phyloP scores from a whole-genome alignment of 1,140 invertebrate species.

The Alviniconcha marisindica region DNA sequence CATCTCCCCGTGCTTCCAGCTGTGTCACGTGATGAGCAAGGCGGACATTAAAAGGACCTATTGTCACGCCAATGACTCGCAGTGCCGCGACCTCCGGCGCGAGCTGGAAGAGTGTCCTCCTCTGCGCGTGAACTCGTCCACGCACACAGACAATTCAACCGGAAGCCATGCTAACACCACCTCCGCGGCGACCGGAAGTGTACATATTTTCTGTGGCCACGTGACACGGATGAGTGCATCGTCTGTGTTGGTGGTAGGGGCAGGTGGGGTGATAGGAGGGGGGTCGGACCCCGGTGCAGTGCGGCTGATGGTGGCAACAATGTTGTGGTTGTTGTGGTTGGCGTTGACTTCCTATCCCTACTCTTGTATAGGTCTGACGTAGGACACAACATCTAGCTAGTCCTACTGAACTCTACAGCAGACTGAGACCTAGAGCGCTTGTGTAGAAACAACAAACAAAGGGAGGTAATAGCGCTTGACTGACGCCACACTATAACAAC shows the following conservation, averaged over 20 bases:
- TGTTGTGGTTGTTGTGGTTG: slow-evolving; percentile 12
- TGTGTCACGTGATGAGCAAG: slow-evolving; percentile 21
- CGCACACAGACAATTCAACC: not conserved
- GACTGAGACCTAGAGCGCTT: no score
- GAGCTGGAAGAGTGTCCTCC: not conserved
- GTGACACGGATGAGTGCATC: not conserved
- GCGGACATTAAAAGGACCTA: not conserved
- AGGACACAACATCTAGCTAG: no score
- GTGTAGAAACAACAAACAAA: no score
- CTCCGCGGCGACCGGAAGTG: slow-evolving; percentile 15
- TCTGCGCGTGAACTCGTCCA: not conserved
- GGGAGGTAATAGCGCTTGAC: no score
- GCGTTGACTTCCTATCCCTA: slow-evolving; percentile 11
- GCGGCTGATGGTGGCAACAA: not conserved
- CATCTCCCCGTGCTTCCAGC: slow-evolving; percentile 14
- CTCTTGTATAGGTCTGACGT: slow-evolving; percentile 33
- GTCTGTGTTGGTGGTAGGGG: not conserved
- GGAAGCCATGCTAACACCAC: slow-evolving; percentile 29
- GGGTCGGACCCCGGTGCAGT: no score
- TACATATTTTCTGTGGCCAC: not conserved
- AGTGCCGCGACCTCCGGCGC: slow-evolving; percentile 2
- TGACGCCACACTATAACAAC: no score
- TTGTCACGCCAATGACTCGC: not conserved
- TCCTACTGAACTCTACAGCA: no score
- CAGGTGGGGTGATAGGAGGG: not conserved